Evolutionary conservation across 2,797 vertebrate genomes (phyloP).

Genomic region (Chiroxiphia lanceolata): DNA sequence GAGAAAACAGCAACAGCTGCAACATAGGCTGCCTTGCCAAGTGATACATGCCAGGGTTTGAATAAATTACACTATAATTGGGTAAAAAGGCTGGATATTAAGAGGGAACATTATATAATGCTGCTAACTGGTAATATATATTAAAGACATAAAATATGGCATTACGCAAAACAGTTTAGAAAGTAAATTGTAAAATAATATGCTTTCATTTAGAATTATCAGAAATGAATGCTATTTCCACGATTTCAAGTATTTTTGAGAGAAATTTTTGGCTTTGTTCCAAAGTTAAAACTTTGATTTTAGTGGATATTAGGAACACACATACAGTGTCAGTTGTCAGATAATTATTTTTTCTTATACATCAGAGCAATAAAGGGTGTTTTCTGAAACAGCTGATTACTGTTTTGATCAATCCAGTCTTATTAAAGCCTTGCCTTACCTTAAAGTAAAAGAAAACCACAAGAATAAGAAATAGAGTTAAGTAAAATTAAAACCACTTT

Average conservation of each 20-base stretch:
- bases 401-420: not conserved
- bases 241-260: not conserved
- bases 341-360: not conserved
- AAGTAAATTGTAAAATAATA: conserved; percentile 25
- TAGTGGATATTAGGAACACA: not conserved
- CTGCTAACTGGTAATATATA: conserved; percentile 12
- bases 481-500: not conserved
- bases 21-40: conserved; percentile 1
- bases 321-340: not conserved
- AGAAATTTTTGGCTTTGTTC: not conserved
- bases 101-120: conserved; percentile 24
- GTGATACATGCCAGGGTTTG: not conserved
- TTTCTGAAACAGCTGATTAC: not conserved
- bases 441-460: not conserved
- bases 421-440: not conserved
- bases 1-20: conserved; percentile 31
- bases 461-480: not conserved
- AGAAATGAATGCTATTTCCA: not conserved
- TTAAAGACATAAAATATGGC: not conserved
- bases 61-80: conserved; percentile 29
- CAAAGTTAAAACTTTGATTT: not conserved
- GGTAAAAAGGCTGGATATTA: conserved; percentile 44
- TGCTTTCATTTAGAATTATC: not conserved
- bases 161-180: conserved; percentile 8
- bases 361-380: not conserved